Conservation (phyloP, 1,140 invertebrate species). For the Ceratoteleas bidentatus region DNA sequence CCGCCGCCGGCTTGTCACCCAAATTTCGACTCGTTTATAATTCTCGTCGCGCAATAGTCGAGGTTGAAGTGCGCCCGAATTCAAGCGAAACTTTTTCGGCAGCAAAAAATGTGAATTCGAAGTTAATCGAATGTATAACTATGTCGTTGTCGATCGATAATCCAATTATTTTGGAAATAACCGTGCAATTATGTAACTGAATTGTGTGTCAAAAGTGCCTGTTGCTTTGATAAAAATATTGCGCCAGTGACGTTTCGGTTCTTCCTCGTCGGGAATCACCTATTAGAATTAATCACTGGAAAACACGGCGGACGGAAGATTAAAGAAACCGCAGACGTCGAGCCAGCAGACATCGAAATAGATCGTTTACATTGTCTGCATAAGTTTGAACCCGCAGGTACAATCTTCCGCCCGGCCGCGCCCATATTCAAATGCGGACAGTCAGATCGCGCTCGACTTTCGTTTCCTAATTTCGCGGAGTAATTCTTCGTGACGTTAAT, state of each 20-base stretch:
- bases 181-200: no score
- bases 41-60: no score
- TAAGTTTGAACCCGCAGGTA: conserved; percentile 32
- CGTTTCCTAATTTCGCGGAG: conserved; percentile 43
- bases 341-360: conserved; percentile 35
- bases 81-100: no score
- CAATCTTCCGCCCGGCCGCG: conserved; percentile 29
- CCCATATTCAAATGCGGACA: conserved; percentile 24
- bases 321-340: conserved; percentile 42
- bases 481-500: conserved; percentile 47
- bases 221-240: no score
- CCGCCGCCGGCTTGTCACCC: no score
- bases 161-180: no score
- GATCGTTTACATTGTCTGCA: conserved; percentile 45
- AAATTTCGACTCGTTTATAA: no score
- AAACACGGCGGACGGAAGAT: conserved; percentile 28
- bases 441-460: conserved; percentile 24
- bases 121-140: no score
- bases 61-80: no score
- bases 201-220: background rate
- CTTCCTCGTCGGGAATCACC: conserved; percentile 1
- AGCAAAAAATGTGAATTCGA: no score
- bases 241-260: background rate
- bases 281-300: conserved; percentile 41
- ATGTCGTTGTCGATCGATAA: no score